Evolutionary conservation across 2,113 vertebrate genomes (phyloP).

Genomic region (Sporophila hypoxantha): DNA sequence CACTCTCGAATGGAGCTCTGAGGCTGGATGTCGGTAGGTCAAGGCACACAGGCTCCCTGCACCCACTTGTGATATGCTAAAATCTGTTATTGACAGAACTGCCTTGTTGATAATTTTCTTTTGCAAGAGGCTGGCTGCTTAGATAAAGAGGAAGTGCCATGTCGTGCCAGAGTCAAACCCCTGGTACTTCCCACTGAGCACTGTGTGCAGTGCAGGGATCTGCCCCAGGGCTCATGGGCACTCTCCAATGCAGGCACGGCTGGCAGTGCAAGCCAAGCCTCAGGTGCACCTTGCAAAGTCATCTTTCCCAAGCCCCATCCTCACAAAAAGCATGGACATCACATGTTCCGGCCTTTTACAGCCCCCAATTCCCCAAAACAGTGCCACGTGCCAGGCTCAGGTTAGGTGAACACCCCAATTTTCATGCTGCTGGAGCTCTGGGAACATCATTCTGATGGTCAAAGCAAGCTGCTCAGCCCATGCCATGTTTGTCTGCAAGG

Average conservation of each 20-base stretch:
- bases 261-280: neutral
- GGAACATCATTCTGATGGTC: neutral
- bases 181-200: neutral
- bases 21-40: neutral
- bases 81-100: neutral
- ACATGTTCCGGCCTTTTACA: too few relatives aligned
- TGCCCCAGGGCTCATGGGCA: neutral
- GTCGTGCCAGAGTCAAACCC: neutral
- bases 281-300: neutral
- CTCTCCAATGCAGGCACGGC: neutral
- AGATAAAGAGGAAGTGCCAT: neutral
- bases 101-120: neutral
- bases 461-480: neutral
- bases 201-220: accelerated
- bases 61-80: neutral
- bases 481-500: slow-evolving; percentile 29
- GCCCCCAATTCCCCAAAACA: neutral
- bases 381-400: neutral
- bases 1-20: neutral
- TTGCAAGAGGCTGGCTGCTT: neutral
- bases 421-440: neutral
- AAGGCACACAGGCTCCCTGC: neutral
- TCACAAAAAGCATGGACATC: accelerated
- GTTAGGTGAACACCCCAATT: accelerated
- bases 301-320: neutral